phyloP scores from a whole-genome alignment of 2,888 invertebrate species.

The Octodonta nipae region DNA sequence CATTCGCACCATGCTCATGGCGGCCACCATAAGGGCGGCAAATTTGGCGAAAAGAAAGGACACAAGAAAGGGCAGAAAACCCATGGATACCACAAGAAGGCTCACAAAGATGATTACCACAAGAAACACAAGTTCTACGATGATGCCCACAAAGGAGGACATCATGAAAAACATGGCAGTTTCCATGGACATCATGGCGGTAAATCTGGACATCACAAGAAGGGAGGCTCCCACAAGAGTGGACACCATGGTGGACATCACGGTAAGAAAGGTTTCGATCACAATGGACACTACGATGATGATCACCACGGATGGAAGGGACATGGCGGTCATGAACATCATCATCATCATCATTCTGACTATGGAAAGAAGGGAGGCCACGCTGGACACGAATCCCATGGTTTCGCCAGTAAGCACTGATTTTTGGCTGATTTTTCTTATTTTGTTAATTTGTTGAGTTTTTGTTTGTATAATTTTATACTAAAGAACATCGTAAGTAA shows the following conservation, averaged over 20 bases:
- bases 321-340: slow-evolving; percentile 64
- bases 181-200: slow-evolving; percentile 65
- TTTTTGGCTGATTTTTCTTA: no score
- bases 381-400: slow-evolving; percentile 61
- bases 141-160: slow-evolving; percentile 72
- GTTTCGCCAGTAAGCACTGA: slow-evolving; percentile 36
- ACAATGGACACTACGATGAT: slow-evolving; percentile 72
- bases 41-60: slow-evolving; percentile 68
- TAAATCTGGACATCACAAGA: slow-evolving; percentile 68
- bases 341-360: slow-evolving; percentile 62
- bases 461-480: no score
- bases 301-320: slow-evolving; percentile 73
- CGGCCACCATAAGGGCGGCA: slow-evolving; percentile 65
- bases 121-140: slow-evolving; percentile 83
- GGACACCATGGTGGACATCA: slow-evolving; percentile 68
- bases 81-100: slow-evolving; percentile 71
- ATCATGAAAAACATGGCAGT: slow-evolving; percentile 69
- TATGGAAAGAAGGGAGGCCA: slow-evolving; percentile 70
- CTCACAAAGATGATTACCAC: slow-evolving; percentile 75
- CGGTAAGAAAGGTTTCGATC: slow-evolving; percentile 70
- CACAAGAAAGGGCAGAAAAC: slow-evolving; percentile 77
- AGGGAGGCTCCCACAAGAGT: slow-evolving; percentile 66
- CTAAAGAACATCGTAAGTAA: no score
- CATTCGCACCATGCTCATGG: slow-evolving; percentile 66
- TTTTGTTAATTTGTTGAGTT: no score